Conservation (phyloP, 2,888 invertebrate genomes). For the Tachina grossa region DNA sequence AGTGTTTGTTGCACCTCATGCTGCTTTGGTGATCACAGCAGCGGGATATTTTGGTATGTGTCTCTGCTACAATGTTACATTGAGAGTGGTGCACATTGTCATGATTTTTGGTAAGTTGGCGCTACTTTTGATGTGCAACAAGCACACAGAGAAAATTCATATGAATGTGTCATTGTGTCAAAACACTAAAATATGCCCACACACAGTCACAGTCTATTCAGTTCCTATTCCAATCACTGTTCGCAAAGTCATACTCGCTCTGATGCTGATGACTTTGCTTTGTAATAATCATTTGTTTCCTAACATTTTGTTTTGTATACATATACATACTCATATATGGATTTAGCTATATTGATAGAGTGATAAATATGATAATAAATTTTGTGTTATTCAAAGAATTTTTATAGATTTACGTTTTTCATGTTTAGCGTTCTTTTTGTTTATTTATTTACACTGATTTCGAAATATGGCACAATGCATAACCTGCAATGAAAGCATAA, state of each 20-base stretch:
- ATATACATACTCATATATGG: not conserved
- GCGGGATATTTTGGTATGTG: conserved; percentile 73
- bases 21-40: conserved; percentile 78
- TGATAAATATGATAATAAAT: conserved; percentile 32
- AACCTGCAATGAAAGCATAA: no score
- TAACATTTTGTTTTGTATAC: not conserved
- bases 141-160: conserved; percentile 58
- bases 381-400: conserved; percentile 38
- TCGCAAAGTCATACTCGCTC: conserved; percentile 19
- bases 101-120: conserved; percentile 56
- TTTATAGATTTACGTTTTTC: conserved; percentile 4
- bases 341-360: conserved; percentile 19
- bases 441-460: not conserved
- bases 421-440: not conserved
- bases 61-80: conserved; percentile 42
- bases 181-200: conserved; percentile 62
- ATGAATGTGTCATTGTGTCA: conserved; percentile 66
- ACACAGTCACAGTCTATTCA: conserved; percentile 37
- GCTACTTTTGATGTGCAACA: conserved; percentile 65
- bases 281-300: conserved; percentile 15
- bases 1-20: conserved; percentile 70
- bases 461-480: not conserved
- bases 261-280: conserved; percentile 8
- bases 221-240: conserved; percentile 1
- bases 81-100: conserved; percentile 33